Percentiles rank a stretch among this genome's conserved stretches.
Evolutionary conservation across 2,888 invertebrate genomes (phyloP).

Genomic region (Sympetrum striolatum): DNA sequence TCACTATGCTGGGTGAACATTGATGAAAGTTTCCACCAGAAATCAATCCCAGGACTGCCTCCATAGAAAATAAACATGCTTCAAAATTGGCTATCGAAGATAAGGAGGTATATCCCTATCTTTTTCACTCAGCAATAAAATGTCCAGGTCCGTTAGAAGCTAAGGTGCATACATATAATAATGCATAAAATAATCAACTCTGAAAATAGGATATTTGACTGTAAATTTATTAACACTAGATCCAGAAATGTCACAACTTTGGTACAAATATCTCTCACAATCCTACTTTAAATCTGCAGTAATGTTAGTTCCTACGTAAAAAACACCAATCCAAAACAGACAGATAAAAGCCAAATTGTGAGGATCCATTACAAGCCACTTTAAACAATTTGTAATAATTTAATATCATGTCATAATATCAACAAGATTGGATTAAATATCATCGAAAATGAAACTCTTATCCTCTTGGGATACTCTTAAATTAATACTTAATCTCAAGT

Average conservation of each 20-base stretch:
- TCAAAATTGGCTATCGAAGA: too few relatives aligned
- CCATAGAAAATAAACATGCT: too few relatives aligned
- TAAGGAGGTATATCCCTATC: too few relatives aligned
- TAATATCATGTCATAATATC: not conserved
- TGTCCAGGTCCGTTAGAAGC: too few relatives aligned
- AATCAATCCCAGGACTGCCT: too few relatives aligned
- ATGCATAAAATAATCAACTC: not conserved
- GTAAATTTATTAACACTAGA: constrained; percentile 50
- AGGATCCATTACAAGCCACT: not conserved
- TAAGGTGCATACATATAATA: too few relatives aligned
- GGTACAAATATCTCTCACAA: constrained; percentile 49
- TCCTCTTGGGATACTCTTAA: not conserved
- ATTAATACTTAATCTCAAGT: not conserved
- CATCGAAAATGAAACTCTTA: not conserved
- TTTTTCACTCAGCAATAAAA: too few relatives aligned
- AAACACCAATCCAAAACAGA: constrained; percentile 19
- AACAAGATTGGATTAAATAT: not conserved
- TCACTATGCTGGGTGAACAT: too few relatives aligned
- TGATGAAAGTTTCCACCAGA: too few relatives aligned
- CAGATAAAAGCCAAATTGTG: constrained; percentile 3
- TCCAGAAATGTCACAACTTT: constrained; percentile 50
- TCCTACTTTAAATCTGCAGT: constrained; percentile 44
- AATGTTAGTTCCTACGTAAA: constrained; percentile 7
- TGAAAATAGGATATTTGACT: constrained; percentile 17
- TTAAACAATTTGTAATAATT: not conserved